Evolutionary conservation across 2,797 vertebrate genomes (phyloP).

Genomic region (Melanotaenia boesemani): DNA sequence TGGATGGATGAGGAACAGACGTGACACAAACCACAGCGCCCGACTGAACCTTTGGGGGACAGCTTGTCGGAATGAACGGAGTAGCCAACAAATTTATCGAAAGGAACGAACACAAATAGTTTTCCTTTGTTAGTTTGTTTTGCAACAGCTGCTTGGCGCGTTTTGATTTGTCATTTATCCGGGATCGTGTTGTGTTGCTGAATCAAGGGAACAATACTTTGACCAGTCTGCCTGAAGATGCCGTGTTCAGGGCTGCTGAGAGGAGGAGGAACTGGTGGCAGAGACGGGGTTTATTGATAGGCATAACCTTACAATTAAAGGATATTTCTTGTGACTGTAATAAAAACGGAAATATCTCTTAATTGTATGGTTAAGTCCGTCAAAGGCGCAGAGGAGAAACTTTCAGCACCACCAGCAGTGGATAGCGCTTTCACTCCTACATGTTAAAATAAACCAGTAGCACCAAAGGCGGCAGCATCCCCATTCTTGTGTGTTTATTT

Average conservation of each 20-base stretch:
- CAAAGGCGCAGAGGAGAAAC: slow-evolving; percentile 66
- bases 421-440: slow-evolving; percentile 62
- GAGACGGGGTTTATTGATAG: slow-evolving; percentile 57
- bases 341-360: slow-evolving; percentile 84
- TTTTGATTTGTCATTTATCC: slow-evolving; percentile 11
- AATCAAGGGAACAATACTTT: neutral
- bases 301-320: slow-evolving; percentile 88
- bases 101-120: slow-evolving; percentile 11
- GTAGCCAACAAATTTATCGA: neutral
- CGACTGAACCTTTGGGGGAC: slow-evolving; percentile 23
- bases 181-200: slow-evolving; percentile 10
- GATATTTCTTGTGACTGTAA: slow-evolving; percentile 85
- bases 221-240: slow-evolving; percentile 12
- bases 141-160: neutral
- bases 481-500: neutral
- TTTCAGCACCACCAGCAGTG: slow-evolving; percentile 71
- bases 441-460: slow-evolving; percentile 39
- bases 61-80: slow-evolving; percentile 34
- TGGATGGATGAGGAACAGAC: slow-evolving; percentile 66
- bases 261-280: slow-evolving; percentile 27
- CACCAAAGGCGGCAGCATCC: slow-evolving; percentile 4
- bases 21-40: slow-evolving; percentile 46
- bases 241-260: slow-evolving; percentile 17
- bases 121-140: slow-evolving; percentile 1
- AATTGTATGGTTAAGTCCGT: slow-evolving; percentile 85